Evolutionary conservation across 53 echinoderm and acorn worm species (phyloP), one percentile per base, ranked within the genome.

Genomic region (Crossaster papposus): DNA sequence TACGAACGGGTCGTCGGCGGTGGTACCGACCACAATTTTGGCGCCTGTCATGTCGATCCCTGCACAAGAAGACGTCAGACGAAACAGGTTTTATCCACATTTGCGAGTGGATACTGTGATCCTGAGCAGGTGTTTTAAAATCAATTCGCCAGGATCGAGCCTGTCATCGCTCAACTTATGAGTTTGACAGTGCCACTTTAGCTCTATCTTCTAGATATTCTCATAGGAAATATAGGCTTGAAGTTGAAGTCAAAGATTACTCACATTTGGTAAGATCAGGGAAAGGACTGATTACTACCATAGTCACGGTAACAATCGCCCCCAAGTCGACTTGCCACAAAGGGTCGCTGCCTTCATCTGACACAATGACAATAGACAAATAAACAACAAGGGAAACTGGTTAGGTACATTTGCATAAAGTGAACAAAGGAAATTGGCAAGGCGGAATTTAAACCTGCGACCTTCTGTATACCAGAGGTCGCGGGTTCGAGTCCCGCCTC

Each of bases 301-400:
- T 83, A 24, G 44, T 15, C 5, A 83, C 83, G 13, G 6, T 51
- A 5, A 50, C 0, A 15, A 32, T 0, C 8, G 70, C 83, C 28
- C 50, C 70, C 14, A 83, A 70, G 50, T 83, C 83, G 8, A 83
- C 83, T 34, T 1, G 14, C 83, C 83, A 83, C 83, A 51, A 83
- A 29, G 83, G 2, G 0, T 51, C 14, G 51, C 1, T 38, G 0
- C 26, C 44, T 2, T 70, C 70, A 15, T 24, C 68, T 70, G 28
- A 28, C 24, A 65, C 36, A 74, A 13, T 14, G 75, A 32, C 15
- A 15, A 74, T 11, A 58, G 12, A 20, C 22, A 14, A 15, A 58
- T n/a, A n/a, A n/a, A n/a, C n/a, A n/a, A n/a, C n/a, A n/a, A n/a
- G n/a, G n/a, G n/a, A n/a, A n/a, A n/a, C n/a, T n/a, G n/a, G n/a